Conservation (phyloP, 2,888 invertebrate species). For the Noctua comes region DNA sequence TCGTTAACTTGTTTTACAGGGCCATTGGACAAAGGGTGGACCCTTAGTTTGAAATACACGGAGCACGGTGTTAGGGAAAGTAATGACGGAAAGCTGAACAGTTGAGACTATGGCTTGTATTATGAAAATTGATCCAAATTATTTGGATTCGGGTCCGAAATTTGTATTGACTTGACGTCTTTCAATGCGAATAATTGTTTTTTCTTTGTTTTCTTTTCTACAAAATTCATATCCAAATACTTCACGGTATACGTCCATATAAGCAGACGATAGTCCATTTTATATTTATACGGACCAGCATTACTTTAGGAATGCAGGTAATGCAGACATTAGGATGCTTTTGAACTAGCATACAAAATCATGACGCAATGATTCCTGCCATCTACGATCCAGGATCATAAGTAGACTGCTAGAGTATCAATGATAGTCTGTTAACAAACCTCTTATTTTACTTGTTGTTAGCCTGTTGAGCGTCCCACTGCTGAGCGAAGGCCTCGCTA, state of each 20-base stretch:
- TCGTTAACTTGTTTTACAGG: constrained; percentile 67
- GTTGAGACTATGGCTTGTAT: not conserved
- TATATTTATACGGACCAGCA: not conserved
- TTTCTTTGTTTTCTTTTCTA: not conserved
- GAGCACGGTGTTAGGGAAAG: constrained; percentile 28
- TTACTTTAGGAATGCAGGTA: not conserved
- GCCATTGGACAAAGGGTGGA: constrained; percentile 63
- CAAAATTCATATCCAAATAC: not conserved
- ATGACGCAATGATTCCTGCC: not conserved
- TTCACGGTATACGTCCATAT: not conserved
- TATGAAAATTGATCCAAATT: constrained; percentile 3
- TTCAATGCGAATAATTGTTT: not conserved
- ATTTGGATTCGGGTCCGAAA: not conserved
- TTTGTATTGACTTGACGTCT: not conserved
- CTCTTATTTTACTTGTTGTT: not conserved
- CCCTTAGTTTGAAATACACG: constrained; percentile 53
- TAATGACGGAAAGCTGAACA: constrained; percentile 35
- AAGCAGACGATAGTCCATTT: not conserved
- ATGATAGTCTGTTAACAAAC: not conserved
- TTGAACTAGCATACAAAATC: not conserved
- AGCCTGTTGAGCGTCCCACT: not conserved
- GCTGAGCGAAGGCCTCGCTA: not conserved
- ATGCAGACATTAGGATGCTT: not conserved
- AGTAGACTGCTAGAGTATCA: not conserved
- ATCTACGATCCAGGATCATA: not conserved